Conservation (phyloP, 2,113 vertebrate genomes). For the Neolamprologus devosi region DNA sequence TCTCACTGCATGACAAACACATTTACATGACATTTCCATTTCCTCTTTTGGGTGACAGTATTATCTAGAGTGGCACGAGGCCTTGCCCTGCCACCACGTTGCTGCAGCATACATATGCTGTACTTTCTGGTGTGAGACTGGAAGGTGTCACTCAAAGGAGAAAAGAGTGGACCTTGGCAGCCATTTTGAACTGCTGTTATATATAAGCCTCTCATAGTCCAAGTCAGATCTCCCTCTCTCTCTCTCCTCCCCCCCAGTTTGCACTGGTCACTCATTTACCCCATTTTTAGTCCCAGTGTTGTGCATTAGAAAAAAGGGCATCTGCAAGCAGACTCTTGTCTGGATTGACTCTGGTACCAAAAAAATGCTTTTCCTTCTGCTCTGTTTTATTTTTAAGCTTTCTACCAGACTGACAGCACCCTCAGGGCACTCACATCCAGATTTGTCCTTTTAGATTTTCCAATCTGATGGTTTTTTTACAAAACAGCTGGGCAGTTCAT, state of each 20-base stretch:
- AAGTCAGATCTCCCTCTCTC: background rate
- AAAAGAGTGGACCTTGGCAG: background rate
- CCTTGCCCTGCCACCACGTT: background rate
- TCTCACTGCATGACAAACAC: conserved; percentile 24
- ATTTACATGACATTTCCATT: conserved; percentile 48
- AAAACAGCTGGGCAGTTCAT: background rate
- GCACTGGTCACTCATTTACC: background rate
- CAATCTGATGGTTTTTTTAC: background rate
- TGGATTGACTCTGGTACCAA: background rate
- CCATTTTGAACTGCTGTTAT: conserved; percentile 20
- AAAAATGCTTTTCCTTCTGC: conserved; percentile 2
- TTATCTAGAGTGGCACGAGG: background rate
- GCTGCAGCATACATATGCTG: background rate
- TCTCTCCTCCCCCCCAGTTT: background rate
- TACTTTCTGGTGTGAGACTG: background rate
- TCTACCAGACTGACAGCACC: conserved; percentile 25
- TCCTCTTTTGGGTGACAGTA: conserved; percentile 15
- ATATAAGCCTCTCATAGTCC: background rate
- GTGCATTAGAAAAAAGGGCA: background rate
- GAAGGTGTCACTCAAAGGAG: background rate
- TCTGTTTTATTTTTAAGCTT: conserved; percentile 4
- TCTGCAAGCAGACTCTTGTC: background rate
- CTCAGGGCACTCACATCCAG: conserved; percentile 24
- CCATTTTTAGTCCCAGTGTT: background rate
- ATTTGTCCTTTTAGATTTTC: background rate